These are phyloP conservation scores for Drosophila cognata DNA, from an alignment of 2,888 invertebrate genomes.

Conservation along the genomic window DNA sequence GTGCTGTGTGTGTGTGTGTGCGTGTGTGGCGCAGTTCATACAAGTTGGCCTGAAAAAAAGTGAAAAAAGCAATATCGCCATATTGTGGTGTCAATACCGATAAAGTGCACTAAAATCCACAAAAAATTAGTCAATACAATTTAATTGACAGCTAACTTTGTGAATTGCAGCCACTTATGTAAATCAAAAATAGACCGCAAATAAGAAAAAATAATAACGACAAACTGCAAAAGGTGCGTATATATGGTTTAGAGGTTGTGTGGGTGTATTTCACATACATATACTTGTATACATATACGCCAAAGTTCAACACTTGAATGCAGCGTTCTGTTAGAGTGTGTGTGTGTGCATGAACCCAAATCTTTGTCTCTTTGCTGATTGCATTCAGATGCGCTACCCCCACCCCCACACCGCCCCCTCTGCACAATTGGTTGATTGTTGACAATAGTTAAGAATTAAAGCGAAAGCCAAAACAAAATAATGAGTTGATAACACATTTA, in stretches of 20 bases:
- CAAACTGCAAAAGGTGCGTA: conserved; percentile 57
- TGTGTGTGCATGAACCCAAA: conserved; percentile 33
- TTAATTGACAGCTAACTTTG: conserved; percentile 17
- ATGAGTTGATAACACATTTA: background rate
- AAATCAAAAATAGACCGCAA: conserved; percentile 53
- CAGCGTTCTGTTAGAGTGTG: background rate
- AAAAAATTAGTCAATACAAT: conserved; percentile 12
- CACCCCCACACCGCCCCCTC: background rate
- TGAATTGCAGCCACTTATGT: conserved; percentile 58
- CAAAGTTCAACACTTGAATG: conserved; percentile 25
- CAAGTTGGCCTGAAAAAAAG: conserved; percentile 68
- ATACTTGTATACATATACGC: conserved; percentile 28
- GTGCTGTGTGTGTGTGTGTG: conserved; percentile 39
- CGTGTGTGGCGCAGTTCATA: conserved; percentile 67
- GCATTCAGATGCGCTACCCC: background rate
- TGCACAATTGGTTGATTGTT: conserved; percentile 4
- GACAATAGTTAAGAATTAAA: background rate
- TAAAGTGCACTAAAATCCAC: conserved; percentile 62
- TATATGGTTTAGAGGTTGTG: conserved; percentile 27
- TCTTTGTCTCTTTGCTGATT: conserved; percentile 25
- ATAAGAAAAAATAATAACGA: conserved; percentile 46
- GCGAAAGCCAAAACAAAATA: conserved; percentile 3
- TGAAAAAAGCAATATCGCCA: conserved; percentile 73
- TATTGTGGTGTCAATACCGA: conserved; percentile 69
- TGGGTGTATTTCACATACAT: conserved; percentile 23